Evolutionary conservation across 2,113 vertebrate species (phyloP).

Genomic region (Dryoscopus gambensis): DNA sequence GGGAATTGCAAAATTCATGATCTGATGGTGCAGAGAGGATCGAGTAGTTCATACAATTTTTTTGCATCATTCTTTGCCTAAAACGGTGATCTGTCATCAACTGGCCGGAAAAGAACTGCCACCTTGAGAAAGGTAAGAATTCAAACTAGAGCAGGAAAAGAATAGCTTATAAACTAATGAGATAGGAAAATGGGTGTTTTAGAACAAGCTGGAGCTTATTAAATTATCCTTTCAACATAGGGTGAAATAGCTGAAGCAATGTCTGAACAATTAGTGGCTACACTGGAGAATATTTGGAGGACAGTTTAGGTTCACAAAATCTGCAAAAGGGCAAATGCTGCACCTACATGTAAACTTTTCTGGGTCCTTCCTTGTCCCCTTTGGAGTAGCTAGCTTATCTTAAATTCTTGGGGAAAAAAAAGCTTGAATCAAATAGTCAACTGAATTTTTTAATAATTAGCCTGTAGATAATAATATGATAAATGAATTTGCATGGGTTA

Average conservation of each 20-base stretch:
- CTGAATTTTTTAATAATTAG: neutral
- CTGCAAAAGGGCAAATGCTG: neutral
- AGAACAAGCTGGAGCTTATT: neutral
- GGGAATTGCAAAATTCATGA: neutral
- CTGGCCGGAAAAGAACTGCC: neutral
- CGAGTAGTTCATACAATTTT: neutral
- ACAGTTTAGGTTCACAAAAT: neutral
- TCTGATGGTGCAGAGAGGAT: neutral
- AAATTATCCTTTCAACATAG: neutral
- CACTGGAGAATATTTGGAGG: neutral
- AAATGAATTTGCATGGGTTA: neutral
- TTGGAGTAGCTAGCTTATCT: neutral
- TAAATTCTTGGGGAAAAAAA: neutral
- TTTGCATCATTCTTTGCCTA: neutral
- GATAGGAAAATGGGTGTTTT: neutral
- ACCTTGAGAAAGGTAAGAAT: neutral
- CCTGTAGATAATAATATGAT: neutral
- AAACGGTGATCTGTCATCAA: neutral
- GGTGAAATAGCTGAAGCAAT: neutral
- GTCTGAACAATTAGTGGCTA: neutral
- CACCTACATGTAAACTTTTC: neutral
- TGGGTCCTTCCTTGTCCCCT: neutral
- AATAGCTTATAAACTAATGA: neutral
- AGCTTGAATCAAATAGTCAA: neutral
- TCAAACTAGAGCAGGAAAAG: neutral